A percentile compares a stretch with the other conserved stretches of the same genome.
Conservation (phyloP, 2,888 invertebrate genomes). For the Apoderus coryli region DNA sequence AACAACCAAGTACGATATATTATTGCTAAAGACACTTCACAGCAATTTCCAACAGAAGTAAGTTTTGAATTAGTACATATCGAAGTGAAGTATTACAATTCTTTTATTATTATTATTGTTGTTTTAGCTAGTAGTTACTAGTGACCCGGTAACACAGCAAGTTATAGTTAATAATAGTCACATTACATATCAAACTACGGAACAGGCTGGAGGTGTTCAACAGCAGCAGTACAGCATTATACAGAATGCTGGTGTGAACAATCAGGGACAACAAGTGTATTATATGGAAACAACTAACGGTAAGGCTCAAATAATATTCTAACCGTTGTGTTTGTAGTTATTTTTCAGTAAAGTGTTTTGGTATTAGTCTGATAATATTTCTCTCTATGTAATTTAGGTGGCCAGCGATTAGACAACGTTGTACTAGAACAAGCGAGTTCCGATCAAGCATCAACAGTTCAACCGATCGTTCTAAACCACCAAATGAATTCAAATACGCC, state of each 20-base stretch:
- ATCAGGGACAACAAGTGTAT: conserved; percentile 20
- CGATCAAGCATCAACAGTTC: conserved; percentile 12
- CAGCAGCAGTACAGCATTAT: conserved; percentile 9
- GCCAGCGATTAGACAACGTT: too few relatives aligned
- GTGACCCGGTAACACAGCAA: conserved; percentile 31
- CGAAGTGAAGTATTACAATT: too few relatives aligned
- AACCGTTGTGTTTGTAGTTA: conserved; percentile 11
- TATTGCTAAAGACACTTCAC: conserved; percentile 24
- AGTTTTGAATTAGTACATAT: too few relatives aligned
- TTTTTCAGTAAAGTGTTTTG: conserved; percentile 2
- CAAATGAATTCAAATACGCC: conserved; percentile 14
- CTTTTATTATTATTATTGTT: too few relatives aligned
- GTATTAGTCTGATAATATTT: too few relatives aligned
- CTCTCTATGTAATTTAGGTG: too few relatives aligned
- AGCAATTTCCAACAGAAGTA: too few relatives aligned
- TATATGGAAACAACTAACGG: conserved; percentile 22
- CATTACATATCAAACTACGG: conserved; percentile 8
- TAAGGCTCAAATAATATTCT: conserved; percentile 6
- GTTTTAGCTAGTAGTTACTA: conserved; percentile 23
- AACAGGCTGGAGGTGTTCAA: too few relatives aligned
- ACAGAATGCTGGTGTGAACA: conserved; percentile 10
- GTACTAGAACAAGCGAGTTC: too few relatives aligned
- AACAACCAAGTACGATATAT: conserved; percentile 29
- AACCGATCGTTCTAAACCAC: conserved; percentile 26
- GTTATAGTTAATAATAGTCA: conserved; percentile 28